Percentiles rank a stretch among this genome's conserved stretches.
phyloP scores from a whole-genome alignment of 1,140 invertebrate genomes.

The Drosophila lacertosa region DNA sequence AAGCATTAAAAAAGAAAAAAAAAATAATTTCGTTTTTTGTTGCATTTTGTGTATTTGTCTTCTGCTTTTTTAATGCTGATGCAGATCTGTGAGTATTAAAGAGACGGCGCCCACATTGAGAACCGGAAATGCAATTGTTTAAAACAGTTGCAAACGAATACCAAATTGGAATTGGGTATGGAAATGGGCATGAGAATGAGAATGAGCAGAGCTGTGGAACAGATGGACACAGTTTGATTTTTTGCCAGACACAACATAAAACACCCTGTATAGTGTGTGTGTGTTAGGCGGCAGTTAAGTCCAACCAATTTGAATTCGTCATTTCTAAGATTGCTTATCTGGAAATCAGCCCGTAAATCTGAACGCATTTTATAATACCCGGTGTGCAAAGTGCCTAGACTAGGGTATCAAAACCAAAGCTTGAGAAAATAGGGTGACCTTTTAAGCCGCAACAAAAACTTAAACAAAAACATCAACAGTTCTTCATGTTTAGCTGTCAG shows the following conservation, averaged over 20 bases:
- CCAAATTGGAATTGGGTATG: slow-evolving; percentile 49
- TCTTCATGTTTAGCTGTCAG: slow-evolving; percentile 9
- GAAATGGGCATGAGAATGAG: slow-evolving; percentile 40
- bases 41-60: not conserved
- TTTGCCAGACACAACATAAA: slow-evolving; percentile 1
- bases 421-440: slow-evolving; percentile 63
- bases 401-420: slow-evolving; percentile 3
- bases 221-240: slow-evolving; percentile 62
- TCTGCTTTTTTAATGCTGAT: slow-evolving; percentile 21
- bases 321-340: too few species aligned
- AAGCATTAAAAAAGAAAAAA: slow-evolving; percentile 4
- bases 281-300: too few species aligned
- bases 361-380: not conserved
- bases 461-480: slow-evolving; percentile 24
- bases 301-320: too few species aligned
- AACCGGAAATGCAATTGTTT: slow-evolving; percentile 80
- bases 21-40: slow-evolving; percentile 8
- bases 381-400: not conserved
- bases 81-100: slow-evolving; percentile 37
- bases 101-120: slow-evolving; percentile 75
- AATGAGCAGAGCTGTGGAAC: slow-evolving; percentile 47
- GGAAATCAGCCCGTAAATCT: too few species aligned
- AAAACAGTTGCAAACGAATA: slow-evolving; percentile 36
- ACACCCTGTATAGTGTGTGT: not conserved
- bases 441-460: slow-evolving; percentile 51